A percentile compares a stretch with the other conserved stretches of the same genome.
Evolutionary conservation across 1,140 invertebrate species (phyloP).

Genomic region (Phymorhynchus buccinoides): DNA sequence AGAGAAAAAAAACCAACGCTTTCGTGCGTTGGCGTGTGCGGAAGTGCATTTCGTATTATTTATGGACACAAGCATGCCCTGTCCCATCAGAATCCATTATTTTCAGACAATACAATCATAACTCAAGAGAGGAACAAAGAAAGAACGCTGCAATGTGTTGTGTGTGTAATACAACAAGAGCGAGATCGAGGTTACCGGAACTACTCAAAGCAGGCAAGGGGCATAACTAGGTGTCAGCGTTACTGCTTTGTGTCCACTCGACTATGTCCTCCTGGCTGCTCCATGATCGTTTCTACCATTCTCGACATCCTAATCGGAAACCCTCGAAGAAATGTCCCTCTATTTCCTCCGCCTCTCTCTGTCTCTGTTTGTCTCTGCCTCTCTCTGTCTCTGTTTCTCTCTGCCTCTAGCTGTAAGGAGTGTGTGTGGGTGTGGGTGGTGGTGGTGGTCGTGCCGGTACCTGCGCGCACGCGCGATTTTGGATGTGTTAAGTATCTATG

Average conservation of each 20-base stretch:
- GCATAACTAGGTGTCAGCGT: background rate
- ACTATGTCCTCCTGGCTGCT: background rate
- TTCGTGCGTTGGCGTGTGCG: background rate
- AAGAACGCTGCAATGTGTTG: too few species aligned
- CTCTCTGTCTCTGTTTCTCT: too few species aligned
- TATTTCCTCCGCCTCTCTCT: background rate
- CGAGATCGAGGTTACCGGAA: slow-evolving; percentile 9
- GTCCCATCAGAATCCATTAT: background rate
- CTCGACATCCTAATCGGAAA: too few species aligned
- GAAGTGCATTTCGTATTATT: background rate
- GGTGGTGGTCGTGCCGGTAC: too few species aligned
- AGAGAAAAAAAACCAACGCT: background rate
- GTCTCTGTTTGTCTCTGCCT: background rate
- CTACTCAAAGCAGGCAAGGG: background rate
- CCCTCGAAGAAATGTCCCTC: too few species aligned
- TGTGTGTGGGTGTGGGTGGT: too few species aligned
- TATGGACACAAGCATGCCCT: background rate
- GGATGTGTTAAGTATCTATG: too few species aligned
- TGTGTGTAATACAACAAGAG: too few species aligned
- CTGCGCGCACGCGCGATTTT: too few species aligned
- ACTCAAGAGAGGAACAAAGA: background rate
- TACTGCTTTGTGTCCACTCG: background rate
- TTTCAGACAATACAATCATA: background rate
- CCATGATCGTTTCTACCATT: too few species aligned
- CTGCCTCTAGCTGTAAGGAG: too few species aligned